phyloP scores from a whole-genome alignment of 2,113 vertebrate species.

The Stegostoma tigrinum region DNA sequence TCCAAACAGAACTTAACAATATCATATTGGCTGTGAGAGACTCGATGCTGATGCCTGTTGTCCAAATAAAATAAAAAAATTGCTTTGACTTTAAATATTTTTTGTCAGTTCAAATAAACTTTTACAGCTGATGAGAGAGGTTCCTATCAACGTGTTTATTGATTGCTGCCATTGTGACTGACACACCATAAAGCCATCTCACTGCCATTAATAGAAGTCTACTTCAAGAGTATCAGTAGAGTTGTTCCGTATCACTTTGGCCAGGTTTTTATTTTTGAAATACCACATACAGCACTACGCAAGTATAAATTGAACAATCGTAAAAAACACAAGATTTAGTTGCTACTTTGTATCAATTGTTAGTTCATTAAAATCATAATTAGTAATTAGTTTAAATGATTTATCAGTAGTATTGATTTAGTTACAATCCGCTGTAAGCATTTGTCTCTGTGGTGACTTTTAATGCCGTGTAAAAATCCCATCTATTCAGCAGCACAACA shows the following conservation, averaged over 20 bases:
- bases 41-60: neutral
- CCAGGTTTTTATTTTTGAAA: neutral
- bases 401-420: neutral
- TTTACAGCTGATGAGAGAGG: neutral
- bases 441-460: slow-evolving; percentile 42
- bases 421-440: slow-evolving; percentile 26
- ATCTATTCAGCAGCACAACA: slow-evolving; percentile 33
- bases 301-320: neutral
- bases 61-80: neutral
- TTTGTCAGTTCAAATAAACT: neutral
- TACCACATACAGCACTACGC: slow-evolving; percentile 5
- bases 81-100: neutral
- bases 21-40: neutral
- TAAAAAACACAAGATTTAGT: neutral
- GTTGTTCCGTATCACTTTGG: neutral
- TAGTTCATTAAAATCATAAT: neutral
- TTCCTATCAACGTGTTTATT: neutral
- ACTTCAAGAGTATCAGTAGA: neutral
- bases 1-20: neutral
- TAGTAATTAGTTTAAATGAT: neutral
- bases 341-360: neutral
- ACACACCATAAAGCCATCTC: neutral
- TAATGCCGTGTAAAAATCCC: slow-evolving; percentile 45
- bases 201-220: neutral
- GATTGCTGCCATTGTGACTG: neutral